phyloP scores from a whole-genome alignment of 2,113 vertebrate genomes.

The Prolemur simus region DNA sequence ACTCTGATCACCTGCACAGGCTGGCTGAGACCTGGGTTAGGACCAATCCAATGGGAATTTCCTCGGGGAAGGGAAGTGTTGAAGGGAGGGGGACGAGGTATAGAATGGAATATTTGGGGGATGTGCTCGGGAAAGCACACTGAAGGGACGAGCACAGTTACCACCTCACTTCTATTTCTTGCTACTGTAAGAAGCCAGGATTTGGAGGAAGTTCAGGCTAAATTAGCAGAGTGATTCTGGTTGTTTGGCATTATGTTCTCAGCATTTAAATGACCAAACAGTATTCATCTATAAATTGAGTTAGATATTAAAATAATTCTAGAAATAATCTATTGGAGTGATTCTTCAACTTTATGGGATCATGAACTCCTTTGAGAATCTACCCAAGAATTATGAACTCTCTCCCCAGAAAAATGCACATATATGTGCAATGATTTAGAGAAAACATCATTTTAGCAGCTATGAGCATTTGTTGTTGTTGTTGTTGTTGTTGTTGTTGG shows the following conservation, averaged over 20 bases:
- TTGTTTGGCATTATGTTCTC: background rate
- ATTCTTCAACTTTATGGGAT: constrained; percentile 27
- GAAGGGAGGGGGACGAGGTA: background rate
- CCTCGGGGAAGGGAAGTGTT: background rate
- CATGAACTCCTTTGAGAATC: background rate
- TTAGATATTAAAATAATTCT: constrained; percentile 26
- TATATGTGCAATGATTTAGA: background rate
- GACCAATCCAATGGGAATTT: background rate
- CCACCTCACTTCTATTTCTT: background rate
- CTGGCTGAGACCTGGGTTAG: background rate
- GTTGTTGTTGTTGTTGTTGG: too few relatives aligned
- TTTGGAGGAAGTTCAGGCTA: background rate
- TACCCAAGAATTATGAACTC: background rate
- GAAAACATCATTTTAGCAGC: background rate
- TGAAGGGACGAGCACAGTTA: background rate
- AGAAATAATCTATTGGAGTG: background rate
- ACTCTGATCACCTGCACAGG: background rate
- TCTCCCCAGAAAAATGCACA: background rate
- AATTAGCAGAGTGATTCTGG: background rate
- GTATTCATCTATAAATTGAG: background rate
- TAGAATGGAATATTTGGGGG: background rate
- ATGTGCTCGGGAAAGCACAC: background rate
- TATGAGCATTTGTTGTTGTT: background rate
- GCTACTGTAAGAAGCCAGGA: background rate
- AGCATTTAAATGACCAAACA: background rate